Conservation (phyloP, 2,113 vertebrate species). For the Ophiodon elongatus region DNA sequence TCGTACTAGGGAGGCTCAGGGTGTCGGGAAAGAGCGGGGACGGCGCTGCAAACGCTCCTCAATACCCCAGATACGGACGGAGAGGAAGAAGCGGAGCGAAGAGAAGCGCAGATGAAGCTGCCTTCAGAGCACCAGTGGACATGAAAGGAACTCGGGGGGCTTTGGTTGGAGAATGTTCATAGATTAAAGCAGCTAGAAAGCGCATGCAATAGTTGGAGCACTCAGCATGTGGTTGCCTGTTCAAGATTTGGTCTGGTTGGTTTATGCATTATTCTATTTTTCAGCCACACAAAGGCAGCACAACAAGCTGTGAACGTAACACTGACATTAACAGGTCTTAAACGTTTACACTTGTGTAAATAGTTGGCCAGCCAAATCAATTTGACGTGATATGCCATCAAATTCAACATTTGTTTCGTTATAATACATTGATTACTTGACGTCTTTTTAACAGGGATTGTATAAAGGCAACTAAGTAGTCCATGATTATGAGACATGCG, state of each 20-base stretch:
- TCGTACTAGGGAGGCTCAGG: slow-evolving; percentile 32
- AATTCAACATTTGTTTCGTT: no score
- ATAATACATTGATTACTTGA: not conserved
- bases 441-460: not conserved
- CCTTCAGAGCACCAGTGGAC: slow-evolving; percentile 22
- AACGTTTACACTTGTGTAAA: not conserved
- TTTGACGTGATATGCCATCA: not conserved
- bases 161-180: slow-evolving; percentile 26
- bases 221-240: not conserved
- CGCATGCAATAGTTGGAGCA: slow-evolving; percentile 25
- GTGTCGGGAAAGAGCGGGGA: slow-evolving; percentile 19
- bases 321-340: not conserved
- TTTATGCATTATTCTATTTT: not conserved
- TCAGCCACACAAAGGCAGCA: not conserved
- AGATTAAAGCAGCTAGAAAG: slow-evolving; percentile 16
- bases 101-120: slow-evolving; percentile 18
- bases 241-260: not conserved
- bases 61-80: slow-evolving; percentile 10
- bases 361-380: not conserved
- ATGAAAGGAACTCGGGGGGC: slow-evolving; percentile 38
- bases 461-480: not conserved
- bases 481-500: not conserved
- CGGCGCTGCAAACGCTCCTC: slow-evolving; percentile 13
- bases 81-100: slow-evolving; percentile 3
- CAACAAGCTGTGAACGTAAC: not conserved